Evolutionary conservation across 1,140 invertebrate species (phyloP).

Genomic region (Philotrypesis tridentata): DNA sequence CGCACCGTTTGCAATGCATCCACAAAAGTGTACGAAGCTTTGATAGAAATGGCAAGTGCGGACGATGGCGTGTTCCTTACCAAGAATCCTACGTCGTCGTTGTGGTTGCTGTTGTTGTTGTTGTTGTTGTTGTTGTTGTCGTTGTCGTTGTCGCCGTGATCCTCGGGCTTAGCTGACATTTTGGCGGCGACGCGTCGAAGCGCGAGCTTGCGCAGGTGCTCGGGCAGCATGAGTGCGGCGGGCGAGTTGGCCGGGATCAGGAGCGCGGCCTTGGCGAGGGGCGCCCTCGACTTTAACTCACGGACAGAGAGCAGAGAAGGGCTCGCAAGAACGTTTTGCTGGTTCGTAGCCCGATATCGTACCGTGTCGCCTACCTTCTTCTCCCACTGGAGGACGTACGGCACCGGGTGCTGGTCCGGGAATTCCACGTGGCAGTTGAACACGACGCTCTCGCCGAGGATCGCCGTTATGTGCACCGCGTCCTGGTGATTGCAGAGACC

Average conservation of each 20-base stretch:
- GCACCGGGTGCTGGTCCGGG: constrained; percentile 93
- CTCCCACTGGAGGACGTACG: constrained; percentile 98
- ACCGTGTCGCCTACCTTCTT: constrained; percentile 97
- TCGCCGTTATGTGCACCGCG: constrained; percentile 95
- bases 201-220: constrained; percentile 57
- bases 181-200: background rate
- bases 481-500: constrained; percentile 82
- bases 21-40: background rate
- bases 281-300: constrained; percentile 72
- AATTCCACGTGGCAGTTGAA: constrained; percentile 98
- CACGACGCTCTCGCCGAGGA: constrained; percentile 94
- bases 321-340: constrained; percentile 12
- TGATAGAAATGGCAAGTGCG: constrained; percentile 1
- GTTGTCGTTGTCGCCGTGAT: constrained; percentile 56
- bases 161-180: constrained; percentile 50
- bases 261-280: constrained; percentile 62
- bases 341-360: constrained; percentile 84
- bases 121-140: constrained; percentile 58
- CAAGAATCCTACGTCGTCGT: constrained; percentile 60
- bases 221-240: constrained; percentile 55
- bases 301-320: constrained; percentile 74
- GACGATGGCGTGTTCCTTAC: constrained; percentile 57
- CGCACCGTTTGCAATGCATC: background rate
- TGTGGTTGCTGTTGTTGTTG: constrained; percentile 58
- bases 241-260: constrained; percentile 64